These are phyloP conservation scores for chimpanzee (Pan troglodytes) DNA, from an alignment of 2,113 vertebrate species.

Conservation along the genomic window NHGRI_mPanTro3-v2.1_pri NC_072418.2:44443501-44444000, in stretches of 20 bases:
- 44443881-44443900: not conserved
- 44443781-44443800: rapidly evolving
- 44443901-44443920: too few relatives aligned
- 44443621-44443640: slow-evolving; percentile 96
- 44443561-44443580: not conserved
- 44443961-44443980: too few relatives aligned
- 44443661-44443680: slow-evolving; percentile 96
- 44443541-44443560: rapidly evolving
- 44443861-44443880: not conserved
- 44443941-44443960: too few relatives aligned
- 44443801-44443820: not conserved
- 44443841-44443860: too few relatives aligned
- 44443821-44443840: not conserved
- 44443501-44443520: not conserved
- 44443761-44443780: rapidly evolving
- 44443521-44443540: not conserved
- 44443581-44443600: slow-evolving; percentile 95
- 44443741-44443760: slow-evolving; percentile 88
- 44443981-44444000: too few relatives aligned
- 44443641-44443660: slow-evolving; percentile 90
- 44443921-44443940: too few relatives aligned
- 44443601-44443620: slow-evolving; percentile 91
- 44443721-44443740: slow-evolving; percentile 95
- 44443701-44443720: slow-evolving; percentile 97
- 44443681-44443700: slow-evolving; percentile 91